phyloP scores from a whole-genome alignment of 2,888 invertebrate species.

The Chesias legatella region DNA sequence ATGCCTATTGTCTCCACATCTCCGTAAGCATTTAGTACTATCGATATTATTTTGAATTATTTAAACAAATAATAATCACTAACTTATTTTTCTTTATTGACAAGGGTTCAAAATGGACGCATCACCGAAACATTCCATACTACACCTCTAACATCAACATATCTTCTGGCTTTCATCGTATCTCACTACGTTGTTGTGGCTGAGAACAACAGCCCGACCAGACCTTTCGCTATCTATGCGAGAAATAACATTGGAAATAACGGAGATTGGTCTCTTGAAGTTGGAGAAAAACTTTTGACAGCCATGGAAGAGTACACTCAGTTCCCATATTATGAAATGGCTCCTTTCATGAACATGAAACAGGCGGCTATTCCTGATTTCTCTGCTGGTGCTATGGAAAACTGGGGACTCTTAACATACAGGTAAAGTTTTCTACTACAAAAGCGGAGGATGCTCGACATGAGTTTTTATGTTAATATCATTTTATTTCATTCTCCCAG shows the following conservation, averaged over 20 bases:
- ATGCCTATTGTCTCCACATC: slow-evolving; percentile 77
- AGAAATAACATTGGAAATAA: slow-evolving; percentile 58
- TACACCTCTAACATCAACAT: slow-evolving; percentile 87
- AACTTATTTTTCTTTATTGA: slow-evolving; percentile 3
- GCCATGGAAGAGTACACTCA: slow-evolving; percentile 81
- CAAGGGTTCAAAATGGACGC: slow-evolving; percentile 41
- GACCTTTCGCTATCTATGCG: slow-evolving; percentile 68
- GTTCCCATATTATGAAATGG: slow-evolving; percentile 74
- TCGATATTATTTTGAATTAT: slow-evolving; percentile 9
- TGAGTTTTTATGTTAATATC: background rate
- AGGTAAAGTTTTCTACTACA: no score
- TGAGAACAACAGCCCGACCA: slow-evolving; percentile 28
- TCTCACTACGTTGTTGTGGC: slow-evolving; percentile 82
- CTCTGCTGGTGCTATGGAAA: slow-evolving; percentile 90
- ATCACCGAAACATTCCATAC: slow-evolving; percentile 69
- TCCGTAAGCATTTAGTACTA: slow-evolving; percentile 38
- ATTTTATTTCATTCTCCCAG: slow-evolving; percentile 68
- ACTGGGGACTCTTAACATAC: slow-evolving; percentile 91
- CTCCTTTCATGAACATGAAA: slow-evolving; percentile 76
- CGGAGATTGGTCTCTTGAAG: slow-evolving; percentile 65
- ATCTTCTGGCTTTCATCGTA: slow-evolving; percentile 91
- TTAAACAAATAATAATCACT: background rate
- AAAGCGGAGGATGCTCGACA: no score
- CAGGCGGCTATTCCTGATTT: slow-evolving; percentile 90
- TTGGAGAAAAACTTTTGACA: slow-evolving; percentile 66